Percentiles rank a stretch among this genome's conserved stretches.
Evolutionary conservation across 2,888 invertebrate species (phyloP).

Genomic region (Thymelicus lineola): DNA sequence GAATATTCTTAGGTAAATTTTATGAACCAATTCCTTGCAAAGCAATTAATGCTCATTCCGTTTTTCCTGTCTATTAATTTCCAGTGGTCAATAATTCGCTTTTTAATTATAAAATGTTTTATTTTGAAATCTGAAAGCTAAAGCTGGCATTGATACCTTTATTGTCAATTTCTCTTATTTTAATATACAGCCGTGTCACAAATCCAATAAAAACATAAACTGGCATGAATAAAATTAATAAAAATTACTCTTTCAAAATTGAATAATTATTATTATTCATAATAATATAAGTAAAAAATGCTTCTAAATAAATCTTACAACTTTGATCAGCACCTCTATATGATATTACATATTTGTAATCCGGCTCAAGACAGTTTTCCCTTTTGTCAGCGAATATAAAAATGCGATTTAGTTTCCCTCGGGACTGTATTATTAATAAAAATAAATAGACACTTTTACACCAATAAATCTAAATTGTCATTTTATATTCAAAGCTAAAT

Average conservation of each 20-base stretch:
- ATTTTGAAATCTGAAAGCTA: constrained; percentile 23
- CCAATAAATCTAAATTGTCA: constrained; percentile 3
- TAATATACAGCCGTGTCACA: not conserved
- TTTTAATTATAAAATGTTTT: constrained; percentile 12
- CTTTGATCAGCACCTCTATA: not conserved
- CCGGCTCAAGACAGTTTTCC: not conserved
- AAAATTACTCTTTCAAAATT: too few relatives aligned
- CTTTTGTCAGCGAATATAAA: not conserved
- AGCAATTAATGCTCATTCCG: constrained; percentile 58
- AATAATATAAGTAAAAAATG: too few relatives aligned
- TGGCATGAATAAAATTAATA: not conserved
- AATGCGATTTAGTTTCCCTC: constrained; percentile 24
- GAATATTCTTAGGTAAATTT: constrained; percentile 53
- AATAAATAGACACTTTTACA: constrained; percentile 30
- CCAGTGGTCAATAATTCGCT: constrained; percentile 49
- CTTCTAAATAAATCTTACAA: not conserved
- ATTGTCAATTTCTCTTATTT: constrained; percentile 3
- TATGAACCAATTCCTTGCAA: constrained; percentile 45
- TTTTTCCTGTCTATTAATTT: constrained; percentile 44
- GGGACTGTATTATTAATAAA: constrained; percentile 15
- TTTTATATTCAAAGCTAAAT: constrained; percentile 1
- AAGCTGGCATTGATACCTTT: constrained; percentile 9
- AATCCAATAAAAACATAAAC: not conserved
- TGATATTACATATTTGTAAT: not conserved
- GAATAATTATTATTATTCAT: too few relatives aligned